Conservation (phyloP, 2,888 invertebrate species). For the Acronicta alni region DNA sequence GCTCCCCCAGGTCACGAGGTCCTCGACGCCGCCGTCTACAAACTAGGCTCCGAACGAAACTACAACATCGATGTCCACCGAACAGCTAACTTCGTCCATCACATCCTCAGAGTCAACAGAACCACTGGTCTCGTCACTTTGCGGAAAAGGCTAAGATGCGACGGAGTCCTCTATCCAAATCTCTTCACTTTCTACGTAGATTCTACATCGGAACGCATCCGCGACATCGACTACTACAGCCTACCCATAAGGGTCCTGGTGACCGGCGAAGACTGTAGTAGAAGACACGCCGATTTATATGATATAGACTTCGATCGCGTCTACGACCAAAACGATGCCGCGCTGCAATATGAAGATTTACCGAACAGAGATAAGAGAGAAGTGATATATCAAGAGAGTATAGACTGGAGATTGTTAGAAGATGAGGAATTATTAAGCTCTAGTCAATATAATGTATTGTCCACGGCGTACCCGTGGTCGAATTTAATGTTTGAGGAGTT, state of each 20-base stretch:
- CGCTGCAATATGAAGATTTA: slow-evolving; percentile 82
- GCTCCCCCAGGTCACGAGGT: slow-evolving; percentile 91
- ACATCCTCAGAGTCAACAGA: slow-evolving; percentile 93
- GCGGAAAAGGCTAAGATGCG: slow-evolving; percentile 92
- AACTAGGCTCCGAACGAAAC: slow-evolving; percentile 93
- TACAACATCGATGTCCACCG: slow-evolving; percentile 94
- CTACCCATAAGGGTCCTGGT: slow-evolving; percentile 93
- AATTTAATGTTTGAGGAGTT: slow-evolving; percentile 87
- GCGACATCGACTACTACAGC: slow-evolving; percentile 95
- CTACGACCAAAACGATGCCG: slow-evolving; percentile 86
- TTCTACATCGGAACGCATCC: slow-evolving; percentile 93
- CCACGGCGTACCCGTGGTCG: slow-evolving; percentile 88
- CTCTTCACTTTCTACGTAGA: slow-evolving; percentile 96
- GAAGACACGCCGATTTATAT: slow-evolving; percentile 90
- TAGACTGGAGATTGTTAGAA: slow-evolving; percentile 86
- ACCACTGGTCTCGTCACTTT: slow-evolving; percentile 93
- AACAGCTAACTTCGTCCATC: slow-evolving; percentile 95
- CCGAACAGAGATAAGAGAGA: slow-evolving; percentile 80
- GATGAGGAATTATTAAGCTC: slow-evolving; percentile 76
- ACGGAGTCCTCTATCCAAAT: slow-evolving; percentile 95
- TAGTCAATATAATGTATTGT: slow-evolving; percentile 85
- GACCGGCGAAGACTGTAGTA: slow-evolving; percentile 92
- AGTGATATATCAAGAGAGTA: slow-evolving; percentile 71
- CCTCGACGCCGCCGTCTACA: slow-evolving; percentile 94
- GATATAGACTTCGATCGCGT: slow-evolving; percentile 90